Evolutionary conservation across 2,888 invertebrate genomes (phyloP).

Genomic region (Nomada fabriciana): DNA sequence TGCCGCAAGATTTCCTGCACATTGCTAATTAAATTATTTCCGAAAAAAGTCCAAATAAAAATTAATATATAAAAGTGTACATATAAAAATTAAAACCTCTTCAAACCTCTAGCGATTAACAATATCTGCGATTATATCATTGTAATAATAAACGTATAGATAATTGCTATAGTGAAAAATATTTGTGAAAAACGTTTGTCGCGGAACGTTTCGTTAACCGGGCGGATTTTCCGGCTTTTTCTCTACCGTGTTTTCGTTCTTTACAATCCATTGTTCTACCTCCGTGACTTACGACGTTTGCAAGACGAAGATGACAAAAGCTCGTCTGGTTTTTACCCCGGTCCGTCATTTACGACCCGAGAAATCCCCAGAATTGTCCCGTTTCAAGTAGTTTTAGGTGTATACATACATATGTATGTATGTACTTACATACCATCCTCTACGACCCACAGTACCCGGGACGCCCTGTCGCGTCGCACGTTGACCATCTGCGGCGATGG

Average conservation of each 20-base stretch:
- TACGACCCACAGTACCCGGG: background rate
- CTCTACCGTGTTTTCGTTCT: background rate
- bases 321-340: background rate
- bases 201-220: no score
- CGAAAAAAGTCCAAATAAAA: no score
- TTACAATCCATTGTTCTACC: background rate
- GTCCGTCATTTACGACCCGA: conserved; percentile 37
- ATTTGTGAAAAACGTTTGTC: no score
- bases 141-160: no score
- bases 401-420: no score
- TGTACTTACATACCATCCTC: background rate
- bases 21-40: no score
- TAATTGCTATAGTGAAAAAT: no score
- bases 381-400: background rate
- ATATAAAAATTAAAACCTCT: no score
- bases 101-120: no score
- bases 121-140: no score
- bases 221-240: background rate
- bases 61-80: no score
- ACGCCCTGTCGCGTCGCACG: conserved; percentile 22
- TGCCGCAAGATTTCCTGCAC: no score
- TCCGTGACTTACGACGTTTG: background rate
- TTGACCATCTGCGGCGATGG: conserved; percentile 48
- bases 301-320: background rate
- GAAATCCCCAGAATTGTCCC: conserved; percentile 6